Base-by-base conservation (phyloP, 2,113 vertebrate genomes). In the Syrmaticus mikado region DNA sequence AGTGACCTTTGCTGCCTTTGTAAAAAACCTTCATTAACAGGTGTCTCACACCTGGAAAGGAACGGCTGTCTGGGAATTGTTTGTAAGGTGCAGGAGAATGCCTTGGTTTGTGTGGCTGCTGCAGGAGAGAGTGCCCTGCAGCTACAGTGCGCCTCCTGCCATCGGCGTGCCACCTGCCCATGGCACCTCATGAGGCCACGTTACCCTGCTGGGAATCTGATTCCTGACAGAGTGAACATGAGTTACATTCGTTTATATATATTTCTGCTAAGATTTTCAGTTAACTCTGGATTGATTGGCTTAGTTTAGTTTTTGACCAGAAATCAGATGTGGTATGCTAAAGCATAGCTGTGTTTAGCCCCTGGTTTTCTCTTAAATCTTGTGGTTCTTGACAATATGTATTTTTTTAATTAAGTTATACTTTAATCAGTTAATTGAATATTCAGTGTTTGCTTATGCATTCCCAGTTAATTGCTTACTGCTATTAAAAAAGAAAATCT, bases 1-100 rank as follows among this genome's bases (percentile, higher is more conserved):
- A 53, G 16, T 90, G 77, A 90, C 81, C 73, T 95, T 93, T 92
- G 46, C 48, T 87, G 52, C 66, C 48, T 48, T 72, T 84, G 57
- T 79, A 65, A 34, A 41, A 41, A n/a, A 73, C 62, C 38, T 15
- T 58, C 15, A 6, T 61, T 78, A 90, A 15, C 0, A 0, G n/a
- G n/a, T 24, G 38, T 68, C 60, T 64, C 74, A 53, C 89, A 92
- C 46, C 86, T 93, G 77, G 66, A 67, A 92, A 71, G 48, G 53
- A 36, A 61, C 13, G 48, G 40, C 34, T 77, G 3, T 12, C 50
- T 50, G 46, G 57, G 43, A 68, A 43, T 43, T 72, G 57, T 24
- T 61, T 36, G 46, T 19, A 21, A 73, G 36, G 70, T 72, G 38
- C 0, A 40, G 41, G 65, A n/a, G 15, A 13, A 57, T 50, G 38